Evolutionary conservation across 1,140 invertebrate species (phyloP).

Genomic region (Drosophila eugracilis): DNA sequence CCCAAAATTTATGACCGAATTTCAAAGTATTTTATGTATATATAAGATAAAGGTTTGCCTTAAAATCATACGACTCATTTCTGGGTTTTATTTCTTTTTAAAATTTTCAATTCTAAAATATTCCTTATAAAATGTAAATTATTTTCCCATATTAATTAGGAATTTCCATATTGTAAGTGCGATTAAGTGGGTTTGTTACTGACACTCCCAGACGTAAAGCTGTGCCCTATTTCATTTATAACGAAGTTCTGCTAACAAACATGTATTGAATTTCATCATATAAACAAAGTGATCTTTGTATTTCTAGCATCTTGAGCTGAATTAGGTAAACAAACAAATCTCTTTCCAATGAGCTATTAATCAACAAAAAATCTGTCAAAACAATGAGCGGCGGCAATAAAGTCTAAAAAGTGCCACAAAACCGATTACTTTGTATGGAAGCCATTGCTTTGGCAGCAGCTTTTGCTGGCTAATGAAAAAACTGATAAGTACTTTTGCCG

Average conservation of each 20-base stretch:
- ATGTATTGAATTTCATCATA: neutral
- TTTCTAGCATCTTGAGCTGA: neutral
- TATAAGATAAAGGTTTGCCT: too few relatives aligned
- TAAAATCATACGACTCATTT: too few relatives aligned
- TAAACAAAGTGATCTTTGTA: neutral
- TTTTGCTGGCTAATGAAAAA: neutral
- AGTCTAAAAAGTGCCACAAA: neutral
- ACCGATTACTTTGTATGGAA: neutral
- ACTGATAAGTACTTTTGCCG: constrained; percentile 17
- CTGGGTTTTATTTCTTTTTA: too few relatives aligned
- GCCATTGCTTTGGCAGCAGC: constrained; percentile 9
- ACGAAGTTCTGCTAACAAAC: neutral
- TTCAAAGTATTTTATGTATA: too few relatives aligned
- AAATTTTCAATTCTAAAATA: too few relatives aligned
- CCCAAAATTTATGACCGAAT: too few relatives aligned
- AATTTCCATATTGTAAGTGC: neutral
- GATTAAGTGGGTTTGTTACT: neutral
- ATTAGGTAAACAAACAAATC: neutral
- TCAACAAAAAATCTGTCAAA: constrained; percentile 27
- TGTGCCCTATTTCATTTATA: neutral
- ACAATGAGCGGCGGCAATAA: constrained; percentile 1
- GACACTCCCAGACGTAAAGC: neutral
- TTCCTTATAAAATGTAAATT: too few relatives aligned
- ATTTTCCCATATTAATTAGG: neutral
- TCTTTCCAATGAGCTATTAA: neutral